Evolutionary conservation across 2,113 vertebrate species (phyloP).

Genomic region (Egretta garzetta): DNA sequence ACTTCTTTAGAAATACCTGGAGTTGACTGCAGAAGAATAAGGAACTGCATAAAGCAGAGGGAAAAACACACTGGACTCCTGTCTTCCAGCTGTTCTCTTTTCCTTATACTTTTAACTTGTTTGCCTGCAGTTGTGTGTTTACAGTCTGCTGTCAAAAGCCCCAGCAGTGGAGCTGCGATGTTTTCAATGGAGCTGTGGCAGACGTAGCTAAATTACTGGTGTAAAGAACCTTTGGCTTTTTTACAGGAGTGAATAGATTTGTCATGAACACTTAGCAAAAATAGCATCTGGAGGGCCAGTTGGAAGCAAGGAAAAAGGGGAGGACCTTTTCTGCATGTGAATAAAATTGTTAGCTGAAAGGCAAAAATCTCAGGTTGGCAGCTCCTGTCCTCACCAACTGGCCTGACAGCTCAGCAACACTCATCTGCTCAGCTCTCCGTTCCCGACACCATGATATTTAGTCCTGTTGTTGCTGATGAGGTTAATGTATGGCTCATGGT

Average conservation of each 20-base stretch:
- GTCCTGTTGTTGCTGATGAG: not conserved
- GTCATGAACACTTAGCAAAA: slow-evolving; percentile 41
- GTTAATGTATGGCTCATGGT: not conserved
- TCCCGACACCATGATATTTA: not conserved
- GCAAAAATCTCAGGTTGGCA: slow-evolving; percentile 21
- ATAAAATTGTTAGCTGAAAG: slow-evolving; percentile 17
- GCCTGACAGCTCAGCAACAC: not conserved
- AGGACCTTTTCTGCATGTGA: not conserved
- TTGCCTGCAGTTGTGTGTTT: slow-evolving; percentile 6
- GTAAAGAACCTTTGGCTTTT: slow-evolving; percentile 63
- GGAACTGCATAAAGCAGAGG: not conserved
- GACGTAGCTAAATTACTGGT: not conserved
- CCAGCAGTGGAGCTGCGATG: not conserved
- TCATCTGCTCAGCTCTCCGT: not conserved
- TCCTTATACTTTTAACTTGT: not conserved
- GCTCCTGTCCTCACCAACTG: not conserved
- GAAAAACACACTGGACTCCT: fast-evolving
- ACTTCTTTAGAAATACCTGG: fast-evolving
- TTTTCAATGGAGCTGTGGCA: not conserved
- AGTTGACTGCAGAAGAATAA: not conserved
- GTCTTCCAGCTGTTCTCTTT: not conserved
- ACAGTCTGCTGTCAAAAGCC: not conserved
- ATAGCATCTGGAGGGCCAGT: slow-evolving; percentile 62
- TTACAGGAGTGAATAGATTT: slow-evolving; percentile 40
- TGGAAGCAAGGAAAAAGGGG: slow-evolving; percentile 31